phyloP scores from a whole-genome alignment of 37 sponge, comb jelly and placozoan species.

The Geodia barretti region DNA sequence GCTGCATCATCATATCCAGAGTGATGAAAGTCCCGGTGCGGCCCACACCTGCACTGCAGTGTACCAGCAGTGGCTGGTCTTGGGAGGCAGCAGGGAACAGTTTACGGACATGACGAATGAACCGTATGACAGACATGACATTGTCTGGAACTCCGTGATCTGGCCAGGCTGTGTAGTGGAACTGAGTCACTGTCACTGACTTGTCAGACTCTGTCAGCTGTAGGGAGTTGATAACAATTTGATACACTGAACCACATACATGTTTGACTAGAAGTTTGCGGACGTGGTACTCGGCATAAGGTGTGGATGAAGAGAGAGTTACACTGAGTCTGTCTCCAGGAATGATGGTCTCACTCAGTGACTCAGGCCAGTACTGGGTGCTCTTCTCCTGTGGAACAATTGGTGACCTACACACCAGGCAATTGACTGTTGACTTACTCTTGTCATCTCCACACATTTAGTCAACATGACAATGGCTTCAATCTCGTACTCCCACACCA shows the following conservation, averaged over 20 bases:
- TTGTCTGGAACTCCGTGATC: conserved; percentile 74
- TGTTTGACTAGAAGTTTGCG: conserved; percentile 17
- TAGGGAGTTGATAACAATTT: too few relatives aligned
- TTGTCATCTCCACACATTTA: conserved; percentile 19
- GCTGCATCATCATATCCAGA: conserved; percentile 52
- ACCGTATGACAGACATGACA: conserved; percentile 50
- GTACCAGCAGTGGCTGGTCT: conserved; percentile 55
- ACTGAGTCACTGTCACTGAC: conserved; percentile 18
- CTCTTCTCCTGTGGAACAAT: not conserved
- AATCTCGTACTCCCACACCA: conserved; percentile 34
- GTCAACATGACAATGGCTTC: conserved; percentile 61
- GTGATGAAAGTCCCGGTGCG: conserved; percentile 66
- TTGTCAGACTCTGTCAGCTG: not conserved
- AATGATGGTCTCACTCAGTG: not conserved
- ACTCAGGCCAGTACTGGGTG: not conserved
- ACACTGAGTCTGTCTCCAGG: conserved; percentile 11
- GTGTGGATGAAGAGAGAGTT: conserved; percentile 7
- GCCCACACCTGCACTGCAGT: conserved; percentile 84
- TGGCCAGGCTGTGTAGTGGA: conserved; percentile 38
- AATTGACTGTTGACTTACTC: not conserved
- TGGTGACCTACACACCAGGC: not conserved
- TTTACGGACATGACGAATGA: conserved; percentile 47
- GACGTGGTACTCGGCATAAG: conserved; percentile 61
- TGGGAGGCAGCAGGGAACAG: conserved; percentile 1
- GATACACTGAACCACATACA: conserved; percentile 19